Evolutionary conservation across 2,888 invertebrate species (phyloP).

Genomic region (Harpagoxenus sublaevis): DNA sequence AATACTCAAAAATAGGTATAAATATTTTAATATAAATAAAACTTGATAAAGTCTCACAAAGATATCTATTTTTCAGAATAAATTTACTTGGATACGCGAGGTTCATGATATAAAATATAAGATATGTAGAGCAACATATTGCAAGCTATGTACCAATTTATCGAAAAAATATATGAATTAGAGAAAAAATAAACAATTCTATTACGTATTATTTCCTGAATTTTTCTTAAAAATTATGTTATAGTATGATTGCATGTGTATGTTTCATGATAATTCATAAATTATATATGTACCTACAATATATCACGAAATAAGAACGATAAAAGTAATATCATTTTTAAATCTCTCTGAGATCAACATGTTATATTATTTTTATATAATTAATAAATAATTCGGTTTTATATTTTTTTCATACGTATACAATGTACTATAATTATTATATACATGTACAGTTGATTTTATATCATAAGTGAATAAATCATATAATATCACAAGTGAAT

Average conservation of each 20-base stretch:
- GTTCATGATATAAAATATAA: background rate
- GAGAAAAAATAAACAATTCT: background rate
- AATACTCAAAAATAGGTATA: slow-evolving; percentile 22
- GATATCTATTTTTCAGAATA: background rate
- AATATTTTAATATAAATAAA: slow-evolving; percentile 41
- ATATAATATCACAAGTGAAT: background rate
- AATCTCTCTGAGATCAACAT: background rate
- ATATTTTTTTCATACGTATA: background rate
- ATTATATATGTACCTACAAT: background rate
- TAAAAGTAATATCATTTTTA: slow-evolving; percentile 3
- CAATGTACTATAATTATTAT: background rate
- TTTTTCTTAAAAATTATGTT: slow-evolving; percentile 9
- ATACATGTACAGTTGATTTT: background rate
- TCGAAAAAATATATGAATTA: background rate
- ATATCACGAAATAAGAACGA: background rate
- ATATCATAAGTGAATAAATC: background rate
- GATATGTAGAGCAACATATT: background rate
- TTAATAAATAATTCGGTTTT: background rate
- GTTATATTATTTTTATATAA: background rate
- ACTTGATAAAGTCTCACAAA: background rate
- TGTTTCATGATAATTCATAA: background rate
- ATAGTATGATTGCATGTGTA: background rate
- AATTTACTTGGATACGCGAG: background rate
- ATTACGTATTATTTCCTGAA: background rate
- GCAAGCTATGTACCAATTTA: background rate